Evolutionary conservation across 2,113 vertebrate genomes (phyloP), one percentile per base, ranked within the genome.

Genomic region (Aegithalos caudatus): DNA sequence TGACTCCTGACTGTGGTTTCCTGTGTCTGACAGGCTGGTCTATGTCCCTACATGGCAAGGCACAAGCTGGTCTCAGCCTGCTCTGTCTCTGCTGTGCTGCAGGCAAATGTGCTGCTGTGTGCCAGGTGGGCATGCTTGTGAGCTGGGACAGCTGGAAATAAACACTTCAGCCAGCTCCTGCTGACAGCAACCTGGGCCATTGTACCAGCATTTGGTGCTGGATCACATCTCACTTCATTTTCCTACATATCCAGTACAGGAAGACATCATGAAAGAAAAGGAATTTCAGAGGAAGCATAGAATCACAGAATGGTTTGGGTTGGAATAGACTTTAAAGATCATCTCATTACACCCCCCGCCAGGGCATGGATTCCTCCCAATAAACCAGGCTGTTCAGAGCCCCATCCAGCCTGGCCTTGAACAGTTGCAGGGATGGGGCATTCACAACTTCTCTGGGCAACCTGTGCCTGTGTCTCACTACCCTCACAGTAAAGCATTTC

Each of bases 301-400:
- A 89, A 40, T 5, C 17, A 47, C 23, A 23, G 47, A 61, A 40
- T 4, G 18, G 20, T 35, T 82, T 47, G n/a, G 11, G n/a, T 22
- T 82, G 29, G 25, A 76, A 54, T 13, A 18, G 1, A 31, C 10
- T 14, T 62, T 77, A 35, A 54, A 35, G 25, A 16, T 14, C n/a
- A 27, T 35, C 61, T 76, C 0, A 0, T 82, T 48, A 47, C 19
- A 31, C 2, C 3, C 14, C 12, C 7, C 60, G 20, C 28, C n/a
- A 40, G 20, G 38, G 16, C 17, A 60, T 16, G 11, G 8, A 14
- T 14, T 37, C 7, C 21, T 61, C 35, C 17, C 35, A 40, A 12
- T 33, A 33, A 5, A 19, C 12, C 42, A 37, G 25, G 10, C 6
- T 61, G 47, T 25, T 29, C 54, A 69, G 28, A 69, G 13, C 10